Evolutionary conservation across 1,140 invertebrate species (phyloP).

Genomic region (Papilio polyxenes): DNA sequence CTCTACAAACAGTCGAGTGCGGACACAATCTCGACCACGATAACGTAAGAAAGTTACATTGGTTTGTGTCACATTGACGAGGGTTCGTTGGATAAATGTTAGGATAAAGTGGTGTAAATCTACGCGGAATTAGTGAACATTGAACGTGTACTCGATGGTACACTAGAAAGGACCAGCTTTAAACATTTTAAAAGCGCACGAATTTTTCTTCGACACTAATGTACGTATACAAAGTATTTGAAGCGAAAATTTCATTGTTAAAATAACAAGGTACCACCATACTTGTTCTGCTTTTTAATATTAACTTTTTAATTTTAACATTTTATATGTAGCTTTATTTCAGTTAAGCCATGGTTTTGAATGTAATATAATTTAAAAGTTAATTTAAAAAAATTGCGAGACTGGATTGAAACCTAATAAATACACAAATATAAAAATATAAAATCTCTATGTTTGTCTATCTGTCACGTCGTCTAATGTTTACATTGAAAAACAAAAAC

Average conservation of each 20-base stretch:
- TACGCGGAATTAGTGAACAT: constrained; percentile 15
- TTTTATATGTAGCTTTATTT: no score
- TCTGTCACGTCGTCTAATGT: no score
- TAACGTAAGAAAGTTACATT: constrained; percentile 32
- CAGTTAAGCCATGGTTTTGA: no score
- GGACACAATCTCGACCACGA: constrained; percentile 31
- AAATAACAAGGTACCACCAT: no score
- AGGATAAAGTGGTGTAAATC: constrained; percentile 31
- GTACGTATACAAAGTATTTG: neutral
- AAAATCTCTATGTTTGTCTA: no score
- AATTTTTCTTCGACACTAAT: neutral
- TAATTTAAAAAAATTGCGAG: no score
- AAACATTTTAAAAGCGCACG: neutral
- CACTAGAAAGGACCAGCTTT: neutral
- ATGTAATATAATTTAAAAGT: no score
- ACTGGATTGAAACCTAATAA: neutral
- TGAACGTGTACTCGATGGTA: constrained; percentile 26
- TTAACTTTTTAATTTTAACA: no score
- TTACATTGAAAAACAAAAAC: neutral
- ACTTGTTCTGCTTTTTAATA: no score
- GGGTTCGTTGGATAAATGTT: constrained; percentile 36
- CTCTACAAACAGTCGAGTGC: constrained; percentile 8
- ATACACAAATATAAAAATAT: neutral
- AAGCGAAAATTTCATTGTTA: neutral
- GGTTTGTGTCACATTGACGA: constrained; percentile 34